A percentile compares a stretch with the other conserved stretches of the same genome.
These are phyloP conservation scores for Cheilosia urbana DNA, from an alignment of 2,888 invertebrate genomes.

Conservation along the genomic window DNA sequence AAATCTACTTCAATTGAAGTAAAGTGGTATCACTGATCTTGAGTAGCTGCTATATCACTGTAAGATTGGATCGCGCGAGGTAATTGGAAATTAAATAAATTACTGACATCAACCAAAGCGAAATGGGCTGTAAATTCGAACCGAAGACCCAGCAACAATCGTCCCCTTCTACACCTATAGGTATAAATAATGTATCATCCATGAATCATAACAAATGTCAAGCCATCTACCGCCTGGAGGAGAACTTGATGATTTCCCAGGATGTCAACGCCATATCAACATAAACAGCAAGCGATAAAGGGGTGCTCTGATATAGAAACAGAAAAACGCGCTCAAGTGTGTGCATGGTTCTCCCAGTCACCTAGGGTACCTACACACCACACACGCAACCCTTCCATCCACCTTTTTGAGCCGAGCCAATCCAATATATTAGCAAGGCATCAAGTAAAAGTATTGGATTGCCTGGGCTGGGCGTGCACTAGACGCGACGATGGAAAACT, in stretches of 20 bases:
- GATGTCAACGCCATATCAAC: conserved; percentile 76
- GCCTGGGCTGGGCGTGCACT: conserved; percentile 32
- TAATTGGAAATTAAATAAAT: too few relatives aligned
- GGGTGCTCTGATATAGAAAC: conserved; percentile 14
- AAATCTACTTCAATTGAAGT: too few relatives aligned
- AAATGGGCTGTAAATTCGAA: too few relatives aligned
- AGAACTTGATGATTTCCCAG: conserved; percentile 78
- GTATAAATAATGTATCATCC: conserved; percentile 13
- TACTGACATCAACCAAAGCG: too few relatives aligned
- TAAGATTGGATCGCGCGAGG: too few relatives aligned
- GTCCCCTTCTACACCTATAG: background rate
- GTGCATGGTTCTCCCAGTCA: background rate
- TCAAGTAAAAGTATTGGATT: conserved; percentile 57
- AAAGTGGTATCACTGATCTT: too few relatives aligned
- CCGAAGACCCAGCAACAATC: too few relatives aligned
- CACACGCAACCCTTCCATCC: conserved; percentile 9
- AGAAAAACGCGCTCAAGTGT: conserved; percentile 33
- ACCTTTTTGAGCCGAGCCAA: conserved; percentile 26
- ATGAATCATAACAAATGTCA: conserved; percentile 46
- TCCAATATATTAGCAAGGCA: conserved; percentile 63
- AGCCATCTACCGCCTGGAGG: conserved; percentile 53
- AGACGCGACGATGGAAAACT: background rate
- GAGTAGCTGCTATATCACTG: too few relatives aligned
- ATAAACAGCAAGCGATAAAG: background rate
- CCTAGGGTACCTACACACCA: background rate